Conservation (phyloP, 2,888 invertebrate species). For the Abrostola tripartita region DNA sequence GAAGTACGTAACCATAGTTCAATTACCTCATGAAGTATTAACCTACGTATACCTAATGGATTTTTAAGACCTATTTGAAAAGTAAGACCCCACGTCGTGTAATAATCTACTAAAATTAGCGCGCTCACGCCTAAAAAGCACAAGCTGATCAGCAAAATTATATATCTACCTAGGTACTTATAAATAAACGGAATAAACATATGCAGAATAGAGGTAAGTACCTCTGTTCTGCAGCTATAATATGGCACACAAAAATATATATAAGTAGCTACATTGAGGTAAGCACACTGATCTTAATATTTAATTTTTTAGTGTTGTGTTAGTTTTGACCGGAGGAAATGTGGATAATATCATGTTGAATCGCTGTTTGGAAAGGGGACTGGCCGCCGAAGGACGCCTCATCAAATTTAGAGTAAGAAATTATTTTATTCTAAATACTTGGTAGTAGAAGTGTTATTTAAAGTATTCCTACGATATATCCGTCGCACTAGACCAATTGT, state of each 20-base stretch:
- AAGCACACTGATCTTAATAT: neutral
- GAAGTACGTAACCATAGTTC: constrained; percentile 83
- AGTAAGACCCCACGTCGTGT: no score
- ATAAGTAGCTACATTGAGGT: neutral
- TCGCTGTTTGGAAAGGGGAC: constrained; percentile 94
- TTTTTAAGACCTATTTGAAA: constrained; percentile 3
- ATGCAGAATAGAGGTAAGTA: no score
- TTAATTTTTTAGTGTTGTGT: constrained; percentile 91
- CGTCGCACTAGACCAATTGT: no score
- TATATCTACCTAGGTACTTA: no score
- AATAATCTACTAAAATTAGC: no score
- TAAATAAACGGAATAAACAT: no score
- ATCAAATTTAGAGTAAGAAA: constrained; percentile 84
- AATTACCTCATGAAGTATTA: constrained; percentile 2
- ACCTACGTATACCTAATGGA: neutral
- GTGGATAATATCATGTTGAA: constrained; percentile 95
- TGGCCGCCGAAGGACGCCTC: constrained; percentile 95
- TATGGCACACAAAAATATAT: neutral
- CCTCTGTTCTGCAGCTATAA: no score
- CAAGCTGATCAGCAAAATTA: no score
- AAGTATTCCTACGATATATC: no score
- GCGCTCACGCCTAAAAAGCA: no score
- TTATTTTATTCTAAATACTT: constrained; percentile 1
- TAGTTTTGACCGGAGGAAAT: constrained; percentile 95
- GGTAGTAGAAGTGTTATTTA: no score